A percentile compares a stretch with the other conserved stretches of the same genome.
Conservation (phyloP, 2,113 vertebrate species). For the Columba janthina region DNA sequence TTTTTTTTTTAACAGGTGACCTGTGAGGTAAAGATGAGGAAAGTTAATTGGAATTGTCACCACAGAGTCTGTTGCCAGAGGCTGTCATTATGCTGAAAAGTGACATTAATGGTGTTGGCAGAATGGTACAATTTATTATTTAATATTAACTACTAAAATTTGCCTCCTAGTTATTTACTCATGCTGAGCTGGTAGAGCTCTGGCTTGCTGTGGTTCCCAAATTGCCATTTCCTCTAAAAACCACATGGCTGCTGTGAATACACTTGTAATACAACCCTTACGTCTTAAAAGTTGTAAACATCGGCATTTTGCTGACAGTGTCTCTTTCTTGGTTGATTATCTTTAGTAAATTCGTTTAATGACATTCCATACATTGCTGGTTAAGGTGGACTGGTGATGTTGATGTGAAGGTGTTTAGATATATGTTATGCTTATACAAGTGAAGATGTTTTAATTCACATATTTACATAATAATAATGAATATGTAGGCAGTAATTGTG, state of each 20-base stretch:
- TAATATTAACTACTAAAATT: not conserved
- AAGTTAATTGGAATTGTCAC: constrained; percentile 38
- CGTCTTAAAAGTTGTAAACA: not conserved
- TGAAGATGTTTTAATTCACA: not conserved
- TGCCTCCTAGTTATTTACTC: not conserved
- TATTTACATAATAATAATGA: not conserved
- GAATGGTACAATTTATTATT: not conserved
- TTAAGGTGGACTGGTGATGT: not conserved
- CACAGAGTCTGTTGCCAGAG: not conserved
- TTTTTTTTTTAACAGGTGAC: constrained; percentile 22
- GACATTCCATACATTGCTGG: not conserved
- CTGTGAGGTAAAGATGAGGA: not conserved
- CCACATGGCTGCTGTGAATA: too few relatives aligned
- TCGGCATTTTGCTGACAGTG: not conserved
- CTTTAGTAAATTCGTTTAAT: not conserved
- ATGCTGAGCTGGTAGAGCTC: not conserved
- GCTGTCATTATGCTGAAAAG: not conserved
- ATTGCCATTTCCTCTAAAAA: not conserved
- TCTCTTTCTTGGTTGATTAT: not conserved
- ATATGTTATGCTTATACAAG: not conserved
- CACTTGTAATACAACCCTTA: not conserved
- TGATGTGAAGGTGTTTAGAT: not conserved
- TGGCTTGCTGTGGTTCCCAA: not conserved
- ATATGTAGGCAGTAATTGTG: not conserved
- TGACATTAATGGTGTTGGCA: not conserved